Evolutionary conservation across 1,140 invertebrate species (phyloP).

Genomic region (Cepaea nemoralis): DNA sequence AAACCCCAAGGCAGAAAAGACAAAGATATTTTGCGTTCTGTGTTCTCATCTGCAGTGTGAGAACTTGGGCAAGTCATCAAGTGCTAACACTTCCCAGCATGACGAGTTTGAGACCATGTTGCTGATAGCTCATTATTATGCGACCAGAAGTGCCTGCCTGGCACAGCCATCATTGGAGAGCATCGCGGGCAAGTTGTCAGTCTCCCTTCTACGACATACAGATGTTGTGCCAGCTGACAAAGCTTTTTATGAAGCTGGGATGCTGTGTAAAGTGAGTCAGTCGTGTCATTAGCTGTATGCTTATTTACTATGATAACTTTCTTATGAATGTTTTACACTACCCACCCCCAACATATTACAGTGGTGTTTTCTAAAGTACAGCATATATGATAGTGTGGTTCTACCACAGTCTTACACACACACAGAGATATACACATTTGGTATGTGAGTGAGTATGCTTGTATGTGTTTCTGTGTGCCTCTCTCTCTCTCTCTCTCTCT

Average conservation of each 20-base stretch:
- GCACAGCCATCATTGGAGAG: constrained; percentile 77
- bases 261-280: constrained; percentile 68
- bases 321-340: too few relatives aligned
- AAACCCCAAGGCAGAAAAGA: too few relatives aligned
- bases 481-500: too few relatives aligned
- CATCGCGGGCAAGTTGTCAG: constrained; percentile 74
- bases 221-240: constrained; percentile 94
- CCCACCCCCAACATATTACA: too few relatives aligned
- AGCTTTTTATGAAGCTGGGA: constrained; percentile 89
- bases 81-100: constrained; percentile 62
- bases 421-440: too few relatives aligned
- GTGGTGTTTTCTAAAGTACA: too few relatives aligned
- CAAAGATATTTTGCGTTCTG: too few relatives aligned
- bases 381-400: background rate
- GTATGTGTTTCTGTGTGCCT: too few relatives aligned
- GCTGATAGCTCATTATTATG: constrained; percentile 78
- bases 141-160: constrained; percentile 72
- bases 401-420: too few relatives aligned
- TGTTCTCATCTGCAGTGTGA: constrained; percentile 56
- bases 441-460: too few relatives aligned
- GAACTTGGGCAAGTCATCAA: constrained; percentile 65
- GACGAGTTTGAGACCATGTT: constrained; percentile 78
- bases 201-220: constrained; percentile 88
- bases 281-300: too few relatives aligned
- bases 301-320: too few relatives aligned